phyloP scores from a whole-genome alignment of 2,797 vertebrate genomes.

The Acrossocheilus fasciatus region DNA sequence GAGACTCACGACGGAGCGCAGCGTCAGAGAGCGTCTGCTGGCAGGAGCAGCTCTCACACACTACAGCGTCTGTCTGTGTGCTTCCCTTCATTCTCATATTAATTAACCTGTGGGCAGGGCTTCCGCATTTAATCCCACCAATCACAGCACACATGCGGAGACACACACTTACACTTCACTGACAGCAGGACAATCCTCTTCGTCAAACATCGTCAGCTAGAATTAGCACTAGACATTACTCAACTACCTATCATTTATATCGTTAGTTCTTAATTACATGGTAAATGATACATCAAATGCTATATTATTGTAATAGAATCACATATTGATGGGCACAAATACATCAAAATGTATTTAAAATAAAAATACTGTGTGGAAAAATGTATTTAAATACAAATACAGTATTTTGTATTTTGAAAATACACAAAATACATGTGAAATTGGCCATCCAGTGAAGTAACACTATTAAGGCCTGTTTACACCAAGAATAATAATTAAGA shows the following conservation, averaged over 20 bases:
- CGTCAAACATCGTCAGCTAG: background rate
- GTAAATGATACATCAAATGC: background rate
- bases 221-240: background rate
- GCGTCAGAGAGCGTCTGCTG: background rate
- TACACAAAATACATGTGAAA: no score
- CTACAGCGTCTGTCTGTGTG: background rate
- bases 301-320: background rate
- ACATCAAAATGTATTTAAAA: no score
- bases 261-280: background rate
- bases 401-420: no score
- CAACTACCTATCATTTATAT: background rate
- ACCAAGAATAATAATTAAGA: no score
- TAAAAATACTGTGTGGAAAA: no score
- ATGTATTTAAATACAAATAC: no score
- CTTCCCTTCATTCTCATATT: background rate
- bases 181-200: background rate
- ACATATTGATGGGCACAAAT: background rate
- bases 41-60: conserved; percentile 1
- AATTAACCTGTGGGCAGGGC: background rate
- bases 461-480: no score
- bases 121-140: background rate
- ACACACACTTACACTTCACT: background rate
- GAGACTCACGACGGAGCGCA: background rate
- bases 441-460: no score
- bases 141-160: background rate